Evolutionary conservation across 2,888 invertebrate species (phyloP).

Genomic region (Stegana nigrithorax): DNA sequence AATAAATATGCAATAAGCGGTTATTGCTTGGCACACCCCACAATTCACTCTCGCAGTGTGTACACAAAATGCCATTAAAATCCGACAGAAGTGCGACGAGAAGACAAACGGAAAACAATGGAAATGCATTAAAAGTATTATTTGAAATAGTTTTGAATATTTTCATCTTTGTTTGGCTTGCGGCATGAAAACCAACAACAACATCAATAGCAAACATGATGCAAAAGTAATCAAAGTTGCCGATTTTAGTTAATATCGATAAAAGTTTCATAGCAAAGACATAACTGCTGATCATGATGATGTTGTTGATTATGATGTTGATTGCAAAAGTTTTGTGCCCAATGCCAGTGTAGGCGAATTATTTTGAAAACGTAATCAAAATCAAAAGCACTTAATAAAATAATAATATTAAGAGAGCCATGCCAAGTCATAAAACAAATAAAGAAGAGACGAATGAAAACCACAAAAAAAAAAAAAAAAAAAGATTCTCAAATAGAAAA

Average conservation of each 20-base stretch:
- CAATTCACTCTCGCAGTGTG: too few species aligned
- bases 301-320: background rate
- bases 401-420: background rate
- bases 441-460: background rate
- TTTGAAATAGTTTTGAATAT: conserved; percentile 18
- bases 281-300: background rate
- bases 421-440: too few species aligned
- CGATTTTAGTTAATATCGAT: conserved; percentile 50
- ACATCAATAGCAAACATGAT: background rate
- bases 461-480: too few species aligned
- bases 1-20: conserved; percentile 27
- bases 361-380: background rate
- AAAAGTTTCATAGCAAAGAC: conserved; percentile 40
- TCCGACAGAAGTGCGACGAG: too few species aligned
- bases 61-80: background rate
- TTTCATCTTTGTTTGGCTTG: background rate
- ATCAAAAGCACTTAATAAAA: conserved; percentile 1
- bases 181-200: background rate
- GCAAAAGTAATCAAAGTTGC: conserved; percentile 28
- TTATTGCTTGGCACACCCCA: too few species aligned
- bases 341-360: background rate
- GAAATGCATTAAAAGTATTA: conserved; percentile 52
- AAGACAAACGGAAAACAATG: conserved; percentile 32
- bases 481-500: too few species aligned
- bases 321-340: conserved; percentile 1